A percentile compares a stretch with the other conserved stretches of the same genome.
Conservation (phyloP, 2,113 vertebrate genomes). For the Brachypodius melanocephalos region DNA sequence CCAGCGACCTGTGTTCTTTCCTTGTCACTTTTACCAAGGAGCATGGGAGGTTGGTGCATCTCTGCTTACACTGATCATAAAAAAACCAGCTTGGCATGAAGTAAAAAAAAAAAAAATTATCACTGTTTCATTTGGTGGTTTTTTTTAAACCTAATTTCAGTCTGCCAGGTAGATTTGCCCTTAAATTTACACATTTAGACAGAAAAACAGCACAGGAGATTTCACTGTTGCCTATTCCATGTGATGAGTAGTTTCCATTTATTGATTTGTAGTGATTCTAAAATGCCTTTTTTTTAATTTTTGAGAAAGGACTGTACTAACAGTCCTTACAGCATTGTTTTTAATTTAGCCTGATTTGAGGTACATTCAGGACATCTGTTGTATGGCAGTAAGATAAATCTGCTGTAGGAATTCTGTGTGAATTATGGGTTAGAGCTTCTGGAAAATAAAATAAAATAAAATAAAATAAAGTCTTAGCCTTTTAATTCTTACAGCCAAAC, state of each 20-base stretch:
- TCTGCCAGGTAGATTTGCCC: neutral
- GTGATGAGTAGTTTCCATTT: neutral
- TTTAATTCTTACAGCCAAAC: neutral
- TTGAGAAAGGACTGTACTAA: neutral
- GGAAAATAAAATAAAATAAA: neutral
- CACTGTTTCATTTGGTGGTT: neutral
- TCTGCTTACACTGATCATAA: neutral
- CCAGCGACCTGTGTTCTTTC: conserved; percentile 82
- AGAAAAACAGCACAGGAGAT: neutral
- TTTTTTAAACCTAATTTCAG: neutral
- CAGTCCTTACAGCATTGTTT: neutral
- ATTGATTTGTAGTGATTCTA: neutral
- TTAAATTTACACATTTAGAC: neutral
- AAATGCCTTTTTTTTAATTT: neutral
- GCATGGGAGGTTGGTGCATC: conserved; percentile 77
- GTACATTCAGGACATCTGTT: neutral
- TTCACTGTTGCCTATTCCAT: neutral
- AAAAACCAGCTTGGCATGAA: accelerated
- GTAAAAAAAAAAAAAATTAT: neutral
- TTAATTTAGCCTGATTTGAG: neutral
- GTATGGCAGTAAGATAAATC: neutral
- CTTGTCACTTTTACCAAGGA: conserved; percentile 86
- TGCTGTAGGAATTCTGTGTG: neutral
- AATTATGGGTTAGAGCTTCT: neutral
- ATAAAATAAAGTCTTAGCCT: accelerated